Percentiles rank a stretch among this genome's conserved stretches.
These are phyloP conservation scores for Mola mola DNA, from an alignment of 2,113 vertebrate species.

Conservation along the genomic window DNA sequence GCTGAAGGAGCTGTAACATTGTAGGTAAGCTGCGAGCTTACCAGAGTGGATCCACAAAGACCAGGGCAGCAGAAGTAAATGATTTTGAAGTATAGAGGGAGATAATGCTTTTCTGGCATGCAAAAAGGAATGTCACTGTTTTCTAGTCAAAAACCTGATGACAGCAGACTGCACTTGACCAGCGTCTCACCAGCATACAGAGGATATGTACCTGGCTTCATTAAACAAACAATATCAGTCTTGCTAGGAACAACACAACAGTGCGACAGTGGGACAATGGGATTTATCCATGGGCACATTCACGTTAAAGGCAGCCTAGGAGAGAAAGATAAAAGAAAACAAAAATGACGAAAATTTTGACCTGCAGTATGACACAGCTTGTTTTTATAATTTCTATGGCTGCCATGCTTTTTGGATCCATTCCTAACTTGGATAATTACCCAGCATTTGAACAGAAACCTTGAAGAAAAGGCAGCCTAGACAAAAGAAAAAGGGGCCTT, in stretches of 20 bases:
- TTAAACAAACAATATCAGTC: too few species aligned
- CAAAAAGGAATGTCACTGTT: constrained; percentile 26
- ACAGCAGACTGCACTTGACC: not conserved
- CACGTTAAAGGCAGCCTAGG: too few species aligned
- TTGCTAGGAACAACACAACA: too few species aligned
- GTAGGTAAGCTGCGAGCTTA: constrained; percentile 34
- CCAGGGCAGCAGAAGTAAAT: constrained; percentile 6
- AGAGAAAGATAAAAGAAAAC: constrained; percentile 14
- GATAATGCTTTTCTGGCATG: constrained; percentile 8
- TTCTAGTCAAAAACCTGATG: not conserved
- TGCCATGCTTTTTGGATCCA: constrained; percentile 51
- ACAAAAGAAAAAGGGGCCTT: constrained; percentile 19
- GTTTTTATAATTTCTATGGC: constrained; percentile 43
- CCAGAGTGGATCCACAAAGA: constrained; percentile 30
- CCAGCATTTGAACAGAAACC: constrained; percentile 22
- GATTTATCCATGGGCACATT: too few species aligned
- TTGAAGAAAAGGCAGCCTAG: constrained; percentile 27
- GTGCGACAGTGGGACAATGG: too few species aligned
- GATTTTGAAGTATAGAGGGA: constrained; percentile 10
- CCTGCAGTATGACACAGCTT: constrained; percentile 40
- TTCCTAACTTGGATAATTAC: constrained; percentile 66
- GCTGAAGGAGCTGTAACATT: constrained; percentile 34
- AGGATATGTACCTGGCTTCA: too few species aligned
- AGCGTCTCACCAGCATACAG: too few species aligned
- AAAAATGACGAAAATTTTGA: constrained; percentile 24